Evolutionary conservation across 1,140 invertebrate genomes (phyloP).

Genomic region (Paracyclopina nana): DNA sequence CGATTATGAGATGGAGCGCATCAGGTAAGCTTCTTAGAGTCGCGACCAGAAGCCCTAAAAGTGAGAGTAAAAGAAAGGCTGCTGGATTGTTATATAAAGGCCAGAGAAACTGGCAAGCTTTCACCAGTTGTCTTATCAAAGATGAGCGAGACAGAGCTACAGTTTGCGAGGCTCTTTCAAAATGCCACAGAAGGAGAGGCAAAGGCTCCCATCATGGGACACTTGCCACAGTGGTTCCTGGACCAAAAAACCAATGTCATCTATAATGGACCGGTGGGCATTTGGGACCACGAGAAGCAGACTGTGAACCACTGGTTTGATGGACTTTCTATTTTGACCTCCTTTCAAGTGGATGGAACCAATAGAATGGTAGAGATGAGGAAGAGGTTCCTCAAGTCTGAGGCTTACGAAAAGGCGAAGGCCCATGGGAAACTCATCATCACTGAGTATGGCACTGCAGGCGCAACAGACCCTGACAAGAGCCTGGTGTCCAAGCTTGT

Average conservation of each 20-base stretch:
- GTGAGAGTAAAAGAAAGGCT: too few relatives aligned
- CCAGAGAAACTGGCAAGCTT: too few relatives aligned
- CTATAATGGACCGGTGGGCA: slow-evolving; percentile 9
- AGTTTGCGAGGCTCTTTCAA: background rate
- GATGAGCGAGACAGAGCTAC: background rate
- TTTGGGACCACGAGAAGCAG: slow-evolving; percentile 5
- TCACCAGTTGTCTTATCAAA: background rate
- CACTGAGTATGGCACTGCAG: slow-evolving; percentile 6
- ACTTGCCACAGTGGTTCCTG: slow-evolving; percentile 10
- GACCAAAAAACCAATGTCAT: background rate
- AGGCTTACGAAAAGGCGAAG: slow-evolving; percentile 3
- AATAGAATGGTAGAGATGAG: background rate
- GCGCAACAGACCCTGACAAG: slow-evolving; percentile 1
- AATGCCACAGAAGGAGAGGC: slow-evolving; percentile 2
- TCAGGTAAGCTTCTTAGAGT: too few relatives aligned
- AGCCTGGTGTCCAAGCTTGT: background rate
- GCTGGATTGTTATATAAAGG: too few relatives aligned
- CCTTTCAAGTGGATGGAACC: background rate
- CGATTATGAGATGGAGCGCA: too few relatives aligned
- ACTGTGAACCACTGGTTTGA: slow-evolving; percentile 10
- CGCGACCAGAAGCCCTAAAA: too few relatives aligned
- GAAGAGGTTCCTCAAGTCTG: slow-evolving; percentile 9
- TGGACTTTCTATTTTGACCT: slow-evolving; percentile 2
- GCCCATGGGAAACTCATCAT: slow-evolving; percentile 2
- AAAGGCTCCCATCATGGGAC: background rate